phyloP scores from a whole-genome alignment of 2,113 vertebrate species.

The Nothoprocta pentlandii region DNA sequence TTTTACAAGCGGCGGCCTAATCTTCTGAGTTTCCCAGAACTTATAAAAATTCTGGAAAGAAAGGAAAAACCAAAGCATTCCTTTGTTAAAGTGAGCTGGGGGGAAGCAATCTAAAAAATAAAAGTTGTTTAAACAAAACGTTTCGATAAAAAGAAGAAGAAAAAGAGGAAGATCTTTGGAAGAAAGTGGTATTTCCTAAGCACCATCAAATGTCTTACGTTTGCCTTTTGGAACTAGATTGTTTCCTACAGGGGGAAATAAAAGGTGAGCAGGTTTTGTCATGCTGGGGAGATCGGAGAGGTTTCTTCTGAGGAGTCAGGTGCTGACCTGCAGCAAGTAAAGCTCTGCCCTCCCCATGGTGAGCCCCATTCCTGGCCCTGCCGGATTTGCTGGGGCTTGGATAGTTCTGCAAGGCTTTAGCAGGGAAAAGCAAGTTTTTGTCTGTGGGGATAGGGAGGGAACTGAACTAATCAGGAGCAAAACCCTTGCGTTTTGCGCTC shows the following conservation, averaged over 20 bases:
- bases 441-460: background rate
- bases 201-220: background rate
- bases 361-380: background rate
- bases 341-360: background rate
- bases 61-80: background rate
- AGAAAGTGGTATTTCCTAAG: background rate
- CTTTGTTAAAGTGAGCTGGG: background rate
- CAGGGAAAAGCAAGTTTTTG: background rate
- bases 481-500: background rate
- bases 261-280: background rate
- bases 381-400: background rate
- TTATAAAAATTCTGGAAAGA: background rate
- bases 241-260: background rate
- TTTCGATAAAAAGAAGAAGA: background rate
- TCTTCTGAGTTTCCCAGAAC: background rate
- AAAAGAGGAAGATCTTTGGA: background rate
- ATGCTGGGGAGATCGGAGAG: background rate
- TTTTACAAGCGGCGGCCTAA: background rate
- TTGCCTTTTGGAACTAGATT: background rate
- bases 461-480: accelerated
- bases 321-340: no score
- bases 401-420: background rate
- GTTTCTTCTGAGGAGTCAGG: background rate
- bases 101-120: background rate
- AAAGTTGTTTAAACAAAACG: no score